These are phyloP conservation scores for Drosophila tropicalis DNA, from an alignment of 1,140 invertebrate species.

Conservation along the genomic window DNA sequence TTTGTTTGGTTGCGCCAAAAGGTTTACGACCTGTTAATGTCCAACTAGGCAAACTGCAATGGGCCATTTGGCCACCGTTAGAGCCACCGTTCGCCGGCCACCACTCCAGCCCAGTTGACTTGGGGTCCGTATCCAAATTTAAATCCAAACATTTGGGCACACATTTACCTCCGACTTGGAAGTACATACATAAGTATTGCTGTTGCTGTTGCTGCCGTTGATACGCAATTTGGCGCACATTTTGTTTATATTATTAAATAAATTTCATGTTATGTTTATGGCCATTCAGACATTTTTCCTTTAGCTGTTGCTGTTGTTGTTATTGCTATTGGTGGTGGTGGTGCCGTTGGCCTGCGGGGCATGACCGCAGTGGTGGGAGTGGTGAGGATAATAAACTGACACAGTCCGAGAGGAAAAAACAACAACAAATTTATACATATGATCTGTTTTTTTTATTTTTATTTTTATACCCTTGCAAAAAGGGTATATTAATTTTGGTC, in stretches of 20 bases:
- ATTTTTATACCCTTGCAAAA: no score
- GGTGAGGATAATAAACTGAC: slow-evolving; percentile 8
- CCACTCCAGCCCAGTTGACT: no score
- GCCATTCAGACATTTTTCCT: slow-evolving; percentile 36
- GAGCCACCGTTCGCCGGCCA: slow-evolving; percentile 28
- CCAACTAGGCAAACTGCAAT: slow-evolving; percentile 74
- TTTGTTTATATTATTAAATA: slow-evolving; percentile 80
- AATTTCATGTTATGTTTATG: slow-evolving; percentile 73
- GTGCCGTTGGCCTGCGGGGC: background rate
- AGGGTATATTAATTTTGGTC: no score
- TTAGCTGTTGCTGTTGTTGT: slow-evolving; percentile 17
- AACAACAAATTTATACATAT: background rate
- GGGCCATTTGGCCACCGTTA: slow-evolving; percentile 40
- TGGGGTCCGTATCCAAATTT: background rate
- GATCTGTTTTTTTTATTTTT: background rate
- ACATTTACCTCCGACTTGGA: slow-evolving; percentile 5
- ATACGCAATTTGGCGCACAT: slow-evolving; percentile 80
- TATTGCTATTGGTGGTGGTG: background rate
- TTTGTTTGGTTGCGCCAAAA: slow-evolving; percentile 77
- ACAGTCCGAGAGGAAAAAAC: background rate
- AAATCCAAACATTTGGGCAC: slow-evolving; percentile 17
- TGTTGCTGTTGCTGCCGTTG: slow-evolving; percentile 44
- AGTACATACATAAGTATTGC: background rate
- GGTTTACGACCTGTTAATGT: slow-evolving; percentile 82
- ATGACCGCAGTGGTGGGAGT: background rate